Evolutionary conservation across 2,888 invertebrate species (phyloP), one percentile per base, ranked within the genome.

Genomic region (Diogma glabrata): DNA sequence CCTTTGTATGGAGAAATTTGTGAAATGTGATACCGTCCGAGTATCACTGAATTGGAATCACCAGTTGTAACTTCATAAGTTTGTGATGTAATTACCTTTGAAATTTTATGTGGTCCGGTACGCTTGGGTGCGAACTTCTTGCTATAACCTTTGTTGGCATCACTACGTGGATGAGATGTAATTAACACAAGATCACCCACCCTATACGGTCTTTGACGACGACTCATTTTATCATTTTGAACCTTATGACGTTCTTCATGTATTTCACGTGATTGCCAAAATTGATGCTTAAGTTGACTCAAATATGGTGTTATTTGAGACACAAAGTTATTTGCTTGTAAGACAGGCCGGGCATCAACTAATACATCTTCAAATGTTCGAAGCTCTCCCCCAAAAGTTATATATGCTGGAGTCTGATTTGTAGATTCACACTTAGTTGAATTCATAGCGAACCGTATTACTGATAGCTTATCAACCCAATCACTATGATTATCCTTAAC

Each of bases 361-460:
- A 54, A 30, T 7, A 60, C 59, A 26, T 67, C 67, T 52, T 61
- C 60, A 1, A 59, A 48, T 1, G 63, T 61, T 14, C 67, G 53
- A 1, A 67, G 43, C 53, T 69, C 64, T 48, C 66, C 51, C 0
- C 61, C 67, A 47, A 63, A 64, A 17, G 62, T 67, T 2, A 67
- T 2, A 61, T 60, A n/a, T n/a, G n/a, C n/a, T n/a, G n/a, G n/a
- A n/a, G n/a, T n/a, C n/a, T n/a, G n/a, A n/a, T n/a, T n/a, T 3
- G 66, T 67, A 8, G 56, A 54, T 38, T 58, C 55, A 38, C 61
- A 60, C 6, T 23, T 40, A 1, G 60, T 58, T 0, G 64, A 61
- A 40, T 69, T 70, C 60, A 68, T 64, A 0, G 66, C 64, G 49
- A 68, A 70, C 0, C 67, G 53, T 1, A 68, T 63, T 2, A 57